Percentiles rank a stretch among this genome's conserved stretches.
Conservation (phyloP, 2,888 invertebrate species). For the Patella caerulea region DNA sequence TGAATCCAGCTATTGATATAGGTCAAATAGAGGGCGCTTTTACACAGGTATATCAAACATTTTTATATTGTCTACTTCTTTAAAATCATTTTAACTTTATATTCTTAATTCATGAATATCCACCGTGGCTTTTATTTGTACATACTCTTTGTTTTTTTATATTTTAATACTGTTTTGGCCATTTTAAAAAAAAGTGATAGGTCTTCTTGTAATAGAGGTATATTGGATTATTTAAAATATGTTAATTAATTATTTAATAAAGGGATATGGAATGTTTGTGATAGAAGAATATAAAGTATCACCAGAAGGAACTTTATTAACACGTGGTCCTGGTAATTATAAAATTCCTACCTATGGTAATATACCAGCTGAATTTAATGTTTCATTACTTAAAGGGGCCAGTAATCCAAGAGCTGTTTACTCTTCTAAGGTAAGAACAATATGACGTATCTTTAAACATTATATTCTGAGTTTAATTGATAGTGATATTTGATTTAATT, state of each 20-base stretch:
- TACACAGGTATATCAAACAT: constrained; percentile 43
- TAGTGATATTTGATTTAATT: too few species aligned
- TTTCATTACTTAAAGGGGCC: constrained; percentile 88
- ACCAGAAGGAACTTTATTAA: constrained; percentile 83
- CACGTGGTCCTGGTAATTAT: constrained; percentile 92
- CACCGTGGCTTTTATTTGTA: too few species aligned
- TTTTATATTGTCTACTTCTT: too few species aligned
- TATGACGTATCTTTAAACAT: too few species aligned
- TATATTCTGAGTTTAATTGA: too few species aligned
- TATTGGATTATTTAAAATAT: too few species aligned
- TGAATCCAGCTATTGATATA: constrained; percentile 62
- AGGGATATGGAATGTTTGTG: constrained; percentile 90
- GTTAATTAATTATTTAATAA: background rate
- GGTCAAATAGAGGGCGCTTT: constrained; percentile 65
- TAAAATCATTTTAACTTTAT: too few species aligned
- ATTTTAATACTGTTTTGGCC: too few species aligned
- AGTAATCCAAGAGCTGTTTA: constrained; percentile 91
- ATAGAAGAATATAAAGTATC: constrained; percentile 91
- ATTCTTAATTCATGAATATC: too few species aligned
- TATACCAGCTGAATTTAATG: constrained; percentile 92
- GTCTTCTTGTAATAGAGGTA: too few species aligned
- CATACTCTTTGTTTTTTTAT: too few species aligned
- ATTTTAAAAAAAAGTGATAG: too few species aligned
- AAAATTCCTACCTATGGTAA: constrained; percentile 93
- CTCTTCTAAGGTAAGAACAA: constrained; percentile 84